These are phyloP conservation scores for Neomorphus geoffroyi DNA, from an alignment of 2,797 vertebrate species.

Conservation along the genomic window DNA sequence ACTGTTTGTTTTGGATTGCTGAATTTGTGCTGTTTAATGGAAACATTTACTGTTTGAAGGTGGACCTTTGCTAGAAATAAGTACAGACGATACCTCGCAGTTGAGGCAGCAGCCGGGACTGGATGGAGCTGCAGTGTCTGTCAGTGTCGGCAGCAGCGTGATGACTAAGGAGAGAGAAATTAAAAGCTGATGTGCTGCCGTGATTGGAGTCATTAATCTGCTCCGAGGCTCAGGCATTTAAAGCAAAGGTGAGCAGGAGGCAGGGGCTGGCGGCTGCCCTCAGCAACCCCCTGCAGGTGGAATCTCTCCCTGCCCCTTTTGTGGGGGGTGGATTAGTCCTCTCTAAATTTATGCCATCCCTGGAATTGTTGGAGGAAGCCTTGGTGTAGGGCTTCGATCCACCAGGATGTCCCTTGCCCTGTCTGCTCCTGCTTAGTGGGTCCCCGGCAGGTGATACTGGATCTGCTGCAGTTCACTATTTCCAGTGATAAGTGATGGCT, in stretches of 20 bases:
- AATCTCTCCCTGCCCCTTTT: neutral
- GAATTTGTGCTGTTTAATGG: constrained; percentile 1
- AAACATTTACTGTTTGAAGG: neutral
- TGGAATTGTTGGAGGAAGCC: neutral
- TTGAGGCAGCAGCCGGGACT: neutral
- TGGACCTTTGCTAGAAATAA: neutral
- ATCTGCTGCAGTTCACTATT: neutral
- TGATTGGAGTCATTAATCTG: neutral
- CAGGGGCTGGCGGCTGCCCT: neutral
- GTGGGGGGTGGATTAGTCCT: neutral
- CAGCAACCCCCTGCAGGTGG: accelerated
- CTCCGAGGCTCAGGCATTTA: neutral
- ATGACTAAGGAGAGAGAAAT: neutral
- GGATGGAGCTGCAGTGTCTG: neutral
- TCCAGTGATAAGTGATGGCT: neutral
- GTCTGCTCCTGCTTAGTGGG: neutral
- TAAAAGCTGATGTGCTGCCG: neutral
- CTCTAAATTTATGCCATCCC: neutral
- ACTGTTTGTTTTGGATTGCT: neutral
- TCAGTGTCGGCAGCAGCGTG: neutral
- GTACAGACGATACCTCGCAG: neutral
- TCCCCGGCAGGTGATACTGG: neutral
- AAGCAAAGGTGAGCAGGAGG: neutral
- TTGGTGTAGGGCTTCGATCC: neutral
- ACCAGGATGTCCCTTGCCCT: accelerated